Conservation (phyloP, 2,113 vertebrate genomes). For the Lichenostomus cassidix region DNA sequence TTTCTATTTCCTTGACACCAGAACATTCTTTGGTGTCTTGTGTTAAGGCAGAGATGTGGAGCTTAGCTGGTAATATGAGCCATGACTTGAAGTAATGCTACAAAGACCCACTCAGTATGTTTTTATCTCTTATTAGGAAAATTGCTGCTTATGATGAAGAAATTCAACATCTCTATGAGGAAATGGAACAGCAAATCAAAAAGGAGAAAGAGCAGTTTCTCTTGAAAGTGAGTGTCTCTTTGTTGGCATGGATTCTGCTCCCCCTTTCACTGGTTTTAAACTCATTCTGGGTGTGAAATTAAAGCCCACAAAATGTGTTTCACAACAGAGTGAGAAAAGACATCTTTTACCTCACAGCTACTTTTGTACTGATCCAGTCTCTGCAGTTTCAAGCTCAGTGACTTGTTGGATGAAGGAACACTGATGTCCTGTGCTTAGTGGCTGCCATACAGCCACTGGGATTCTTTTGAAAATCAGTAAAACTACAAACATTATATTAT, state of each 20-base stretch:
- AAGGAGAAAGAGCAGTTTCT: constrained; percentile 87
- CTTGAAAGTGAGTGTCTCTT: constrained; percentile 76
- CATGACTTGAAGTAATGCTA: not conserved
- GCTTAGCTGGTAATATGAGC: not conserved
- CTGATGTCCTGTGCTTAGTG: not conserved
- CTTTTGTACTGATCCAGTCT: not conserved
- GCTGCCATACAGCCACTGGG: not conserved
- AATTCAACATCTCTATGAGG: constrained; percentile 89
- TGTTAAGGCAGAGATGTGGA: not conserved
- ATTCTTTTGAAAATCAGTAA: not conserved
- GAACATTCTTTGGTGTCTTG: not conserved
- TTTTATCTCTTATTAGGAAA: constrained; percentile 77
- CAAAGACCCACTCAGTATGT: not conserved
- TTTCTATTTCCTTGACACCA: not conserved
- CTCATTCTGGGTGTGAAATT: not conserved
- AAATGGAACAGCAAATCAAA: constrained; percentile 96
- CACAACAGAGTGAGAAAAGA: not conserved
- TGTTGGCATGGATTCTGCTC: not conserved
- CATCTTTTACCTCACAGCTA: not conserved
- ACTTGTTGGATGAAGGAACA: not conserved
- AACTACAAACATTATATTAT: not conserved
- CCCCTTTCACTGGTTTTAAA: not conserved
- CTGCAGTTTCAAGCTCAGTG: not conserved
- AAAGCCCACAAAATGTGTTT: not conserved
- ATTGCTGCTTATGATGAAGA: constrained; percentile 85